Evolutionary conservation across 2,113 vertebrate species (phyloP).

Genomic region (Calyptommatus sinebrachiatus): DNA sequence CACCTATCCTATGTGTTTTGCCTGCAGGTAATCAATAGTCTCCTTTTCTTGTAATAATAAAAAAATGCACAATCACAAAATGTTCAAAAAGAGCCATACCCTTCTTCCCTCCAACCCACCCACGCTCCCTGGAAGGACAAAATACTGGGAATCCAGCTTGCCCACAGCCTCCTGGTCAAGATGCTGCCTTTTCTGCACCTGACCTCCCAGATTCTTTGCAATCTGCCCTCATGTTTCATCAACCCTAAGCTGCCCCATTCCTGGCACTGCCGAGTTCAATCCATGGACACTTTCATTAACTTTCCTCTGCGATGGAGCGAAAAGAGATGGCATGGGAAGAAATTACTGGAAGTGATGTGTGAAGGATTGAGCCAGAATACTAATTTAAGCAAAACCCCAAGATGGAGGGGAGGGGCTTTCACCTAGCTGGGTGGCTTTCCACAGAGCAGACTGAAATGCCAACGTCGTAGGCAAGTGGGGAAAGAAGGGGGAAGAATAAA

Average conservation of each 20-base stretch:
- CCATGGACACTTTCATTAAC: constrained; percentile 24
- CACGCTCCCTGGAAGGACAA: no score
- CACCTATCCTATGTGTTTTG: no score
- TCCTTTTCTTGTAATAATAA: no score
- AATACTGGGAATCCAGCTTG: not conserved
- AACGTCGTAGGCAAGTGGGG: not conserved
- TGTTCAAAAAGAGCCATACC: no score
- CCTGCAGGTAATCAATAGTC: no score
- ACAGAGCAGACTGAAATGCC: not conserved
- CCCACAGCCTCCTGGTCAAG: no score
- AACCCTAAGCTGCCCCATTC: not conserved
- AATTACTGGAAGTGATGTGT: not conserved
- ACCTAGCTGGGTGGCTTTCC: not conserved
- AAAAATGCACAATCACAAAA: no score
- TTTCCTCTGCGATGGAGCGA: constrained; percentile 24
- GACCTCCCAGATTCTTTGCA: no score
- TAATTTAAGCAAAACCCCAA: constrained; percentile 28
- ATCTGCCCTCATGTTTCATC: not conserved
- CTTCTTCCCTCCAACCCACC: no score
- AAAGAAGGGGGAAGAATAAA: rapidly evolving
- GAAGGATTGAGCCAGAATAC: constrained; percentile 11
- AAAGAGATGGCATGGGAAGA: constrained; percentile 22
- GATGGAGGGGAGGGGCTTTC: constrained; percentile 12
- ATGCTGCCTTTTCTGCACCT: not conserved
- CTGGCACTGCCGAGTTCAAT: constrained; percentile 5